Conservation (phyloP, 2,888 invertebrate species). For the Luffia ferchaultella region DNA sequence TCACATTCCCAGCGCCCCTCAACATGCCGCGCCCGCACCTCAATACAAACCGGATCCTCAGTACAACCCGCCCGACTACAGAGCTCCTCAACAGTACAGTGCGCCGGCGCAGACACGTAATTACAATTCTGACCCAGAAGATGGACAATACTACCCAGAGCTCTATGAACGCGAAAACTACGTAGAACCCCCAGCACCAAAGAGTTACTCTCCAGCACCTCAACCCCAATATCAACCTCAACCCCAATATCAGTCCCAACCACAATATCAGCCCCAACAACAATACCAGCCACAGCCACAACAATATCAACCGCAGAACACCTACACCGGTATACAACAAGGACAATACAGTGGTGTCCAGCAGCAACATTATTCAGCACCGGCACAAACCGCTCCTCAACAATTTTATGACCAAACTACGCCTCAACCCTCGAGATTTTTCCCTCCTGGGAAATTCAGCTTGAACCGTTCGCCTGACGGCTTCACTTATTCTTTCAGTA, state of each 20-base stretch:
- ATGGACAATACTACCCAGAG: conserved; percentile 61
- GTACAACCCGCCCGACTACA: conserved; percentile 62
- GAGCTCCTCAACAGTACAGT: conserved; percentile 42
- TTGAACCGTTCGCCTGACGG: conserved; percentile 89
- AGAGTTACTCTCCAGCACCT: conserved; percentile 23
- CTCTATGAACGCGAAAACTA: conserved; percentile 54
- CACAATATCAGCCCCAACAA: conserved; percentile 39
- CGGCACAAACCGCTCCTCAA: conserved; percentile 29
- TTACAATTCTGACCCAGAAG: conserved; percentile 53
- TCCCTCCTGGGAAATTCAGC: conserved; percentile 85
- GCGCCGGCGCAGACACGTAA: conserved; percentile 41
- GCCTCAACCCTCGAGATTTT: conserved; percentile 77
- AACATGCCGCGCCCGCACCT: conserved; percentile 63
- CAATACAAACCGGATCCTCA: conserved; percentile 61
- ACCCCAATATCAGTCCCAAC: conserved; percentile 33
- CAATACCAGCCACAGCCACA: conserved; percentile 32
- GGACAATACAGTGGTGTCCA: conserved; percentile 54
- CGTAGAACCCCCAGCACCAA: conserved; percentile 29
- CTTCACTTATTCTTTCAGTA: conserved; percentile 86
- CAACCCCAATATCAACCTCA: conserved; percentile 40
- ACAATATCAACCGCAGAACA: conserved; percentile 39
- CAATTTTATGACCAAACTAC: conserved; percentile 69
- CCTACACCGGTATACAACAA: conserved; percentile 55
- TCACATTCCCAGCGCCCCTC: conserved; percentile 75
- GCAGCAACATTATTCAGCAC: conserved; percentile 30